Evolutionary conservation across 2,888 invertebrate species (phyloP).

Genomic region (Catocala fraxini): DNA sequence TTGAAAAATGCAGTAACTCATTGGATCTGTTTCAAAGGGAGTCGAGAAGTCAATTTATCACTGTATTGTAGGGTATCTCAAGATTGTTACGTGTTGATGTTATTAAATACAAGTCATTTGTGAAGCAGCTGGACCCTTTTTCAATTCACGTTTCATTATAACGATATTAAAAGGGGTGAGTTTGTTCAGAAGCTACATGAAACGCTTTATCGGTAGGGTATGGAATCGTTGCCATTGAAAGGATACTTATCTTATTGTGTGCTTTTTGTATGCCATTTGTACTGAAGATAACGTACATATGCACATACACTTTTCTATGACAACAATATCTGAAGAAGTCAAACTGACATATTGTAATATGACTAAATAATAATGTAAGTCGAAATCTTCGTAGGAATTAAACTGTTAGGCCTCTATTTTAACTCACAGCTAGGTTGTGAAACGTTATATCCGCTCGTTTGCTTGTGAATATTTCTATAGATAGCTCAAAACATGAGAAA

Average conservation of each 20-base stretch:
- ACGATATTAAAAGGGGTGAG: slow-evolving; percentile 9
- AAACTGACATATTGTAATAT: no score
- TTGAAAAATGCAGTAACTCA: slow-evolving; percentile 72
- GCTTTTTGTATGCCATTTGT: not conserved
- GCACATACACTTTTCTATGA: no score
- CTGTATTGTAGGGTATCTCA: slow-evolving; percentile 40
- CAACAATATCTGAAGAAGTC: no score
- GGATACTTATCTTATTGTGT: not conserved
- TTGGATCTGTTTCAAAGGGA: slow-evolving; percentile 65
- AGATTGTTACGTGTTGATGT: slow-evolving; percentile 23
- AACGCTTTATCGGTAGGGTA: slow-evolving; percentile 9
- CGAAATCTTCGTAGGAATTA: no score
- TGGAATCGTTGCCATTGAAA: slow-evolving; percentile 2
- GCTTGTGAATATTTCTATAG: no score
- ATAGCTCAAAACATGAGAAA: no score
- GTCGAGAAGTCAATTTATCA: slow-evolving; percentile 62
- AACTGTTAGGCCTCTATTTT: no score
- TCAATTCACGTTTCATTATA: slow-evolving; percentile 20
- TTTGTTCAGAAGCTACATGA: slow-evolving; percentile 10
- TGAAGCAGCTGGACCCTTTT: slow-evolving; percentile 17
- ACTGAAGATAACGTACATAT: not conserved
- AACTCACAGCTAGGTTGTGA: no score
- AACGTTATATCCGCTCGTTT: no score
- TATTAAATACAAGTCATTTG: slow-evolving; percentile 20
- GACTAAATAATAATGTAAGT: no score